A percentile compares a stretch with the other conserved stretches of the same genome.
phyloP scores from a whole-genome alignment of 2,113 vertebrate genomes.

The Oncorhynchus tshawytscha region DNA sequence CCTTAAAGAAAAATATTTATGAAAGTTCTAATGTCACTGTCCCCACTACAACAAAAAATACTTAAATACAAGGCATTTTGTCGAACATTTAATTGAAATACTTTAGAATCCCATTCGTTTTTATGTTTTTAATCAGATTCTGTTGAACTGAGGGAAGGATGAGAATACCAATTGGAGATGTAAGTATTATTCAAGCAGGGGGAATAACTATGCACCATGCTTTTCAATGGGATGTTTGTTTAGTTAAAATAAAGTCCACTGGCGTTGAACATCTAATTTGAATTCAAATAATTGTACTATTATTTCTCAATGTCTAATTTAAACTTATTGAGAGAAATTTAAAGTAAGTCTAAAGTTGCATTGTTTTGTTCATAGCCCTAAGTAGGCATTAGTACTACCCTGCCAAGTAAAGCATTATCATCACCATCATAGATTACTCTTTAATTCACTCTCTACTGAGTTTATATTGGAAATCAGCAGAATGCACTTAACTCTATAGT shows the following conservation, averaged over 20 bases:
- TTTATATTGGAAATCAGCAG: neutral
- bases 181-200: neutral
- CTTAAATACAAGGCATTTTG: no score
- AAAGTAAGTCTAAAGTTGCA: neutral
- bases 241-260: neutral
- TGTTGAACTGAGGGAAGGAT: neutral
- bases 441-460: conserved; percentile 7
- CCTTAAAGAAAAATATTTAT: no score
- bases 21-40: no score
- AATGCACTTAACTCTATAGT: neutral
- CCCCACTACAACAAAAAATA: no score
- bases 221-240: neutral
- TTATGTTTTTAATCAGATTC: neutral
- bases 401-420: no score
- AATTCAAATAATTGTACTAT: neutral
- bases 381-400: neutral
- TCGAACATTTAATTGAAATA: no score
- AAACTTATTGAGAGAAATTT: neutral
- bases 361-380: neutral
- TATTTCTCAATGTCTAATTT: neutral
- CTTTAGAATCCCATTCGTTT: no score
- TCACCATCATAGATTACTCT: neutral
- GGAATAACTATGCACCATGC: neutral
- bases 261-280: neutral
- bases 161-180: neutral